Percentiles rank a stretch among this genome's conserved stretches.
These are phyloP conservation scores for Oasisia sp. DNA, from an alignment of 2,888 invertebrate species.

Conservation along the genomic window DNA sequence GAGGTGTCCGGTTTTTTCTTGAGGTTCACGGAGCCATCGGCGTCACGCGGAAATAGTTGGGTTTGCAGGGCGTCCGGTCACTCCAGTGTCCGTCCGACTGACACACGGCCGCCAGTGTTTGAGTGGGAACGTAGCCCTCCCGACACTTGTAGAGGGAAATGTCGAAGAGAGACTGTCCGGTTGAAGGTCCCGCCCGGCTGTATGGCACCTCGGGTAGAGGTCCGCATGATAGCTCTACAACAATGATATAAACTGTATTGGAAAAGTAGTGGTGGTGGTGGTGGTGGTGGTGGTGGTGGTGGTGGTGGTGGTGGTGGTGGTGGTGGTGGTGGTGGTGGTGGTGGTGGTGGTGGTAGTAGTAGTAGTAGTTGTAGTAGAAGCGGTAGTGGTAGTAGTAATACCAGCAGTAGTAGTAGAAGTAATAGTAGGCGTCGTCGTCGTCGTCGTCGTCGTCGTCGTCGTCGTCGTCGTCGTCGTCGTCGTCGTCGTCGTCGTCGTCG, in stretches of 20 bases:
- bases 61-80: background rate
- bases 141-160: background rate
- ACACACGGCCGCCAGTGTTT: background rate
- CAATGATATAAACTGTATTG: background rate
- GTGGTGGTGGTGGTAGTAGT: too few species aligned
- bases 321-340: too few species aligned
- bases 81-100: background rate
- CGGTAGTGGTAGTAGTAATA: too few species aligned
- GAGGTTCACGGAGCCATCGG: constrained; percentile 6
- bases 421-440: too few species aligned
- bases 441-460: too few species aligned
- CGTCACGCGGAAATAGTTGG: background rate
- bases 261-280: background rate
- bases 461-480: too few species aligned
- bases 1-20: background rate
- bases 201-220: background rate
- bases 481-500: too few species aligned
- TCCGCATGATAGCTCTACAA: background rate
- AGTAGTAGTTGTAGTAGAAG: too few species aligned
- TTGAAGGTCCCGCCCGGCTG: background rate
- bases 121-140: background rate
- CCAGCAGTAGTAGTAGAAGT: too few species aligned
- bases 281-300: too few species aligned
- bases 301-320: too few species aligned
- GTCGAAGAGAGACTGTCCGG: background rate